Base-by-base conservation (phyloP, 2,113 vertebrate genomes). In the Syngnathus floridae region DNA sequence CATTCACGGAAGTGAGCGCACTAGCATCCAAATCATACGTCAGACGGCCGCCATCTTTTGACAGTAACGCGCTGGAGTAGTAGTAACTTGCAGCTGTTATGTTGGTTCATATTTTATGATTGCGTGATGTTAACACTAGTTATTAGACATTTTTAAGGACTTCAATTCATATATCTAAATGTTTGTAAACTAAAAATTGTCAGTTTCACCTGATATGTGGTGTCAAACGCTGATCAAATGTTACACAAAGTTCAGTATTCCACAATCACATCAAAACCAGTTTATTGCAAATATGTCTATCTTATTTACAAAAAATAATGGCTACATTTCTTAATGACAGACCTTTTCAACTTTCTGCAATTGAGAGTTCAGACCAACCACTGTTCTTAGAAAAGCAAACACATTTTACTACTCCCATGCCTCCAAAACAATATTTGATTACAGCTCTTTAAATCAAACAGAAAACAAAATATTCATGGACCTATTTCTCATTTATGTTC, bases 261-360 rank as follows among this genome's bases (percentile, higher is more conserved):
- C 49, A 2, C 21, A n/a, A 54, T 14, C 21, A 49, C 22, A 70
- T 66, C 31, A 78, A 73, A 76, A 74, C 21, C 4, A 49, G 49
- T 82, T 77, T 83, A 82, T 80, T 83, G 61, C 49, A 84, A 84
- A 73, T 36, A 69, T 63, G 7, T 56, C 45, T 67, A 64, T 64
- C 6, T 46, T 77, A 83, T 83, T 76, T 79, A 83, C 81, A 58
- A 81, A 64, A 66, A 65, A 63, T 7, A 56, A 64, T 66, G 63
- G 8, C 22, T 60, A 65, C 43, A 59, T 64, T 66, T 63, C 6
- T 21, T 10, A 13, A 38, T 13, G 51, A 54, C n/a, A 26, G 22
- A 54, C 11, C 9, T 52, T 21, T 21, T 2, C 21, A 26, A 54
- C 51, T 26, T 54, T 22, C 4, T 54, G n/a, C 22, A 54, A 54